These are phyloP conservation scores for Tortrix viridana DNA, from an alignment of 2,888 invertebrate genomes.

Conservation along the genomic window DNA sequence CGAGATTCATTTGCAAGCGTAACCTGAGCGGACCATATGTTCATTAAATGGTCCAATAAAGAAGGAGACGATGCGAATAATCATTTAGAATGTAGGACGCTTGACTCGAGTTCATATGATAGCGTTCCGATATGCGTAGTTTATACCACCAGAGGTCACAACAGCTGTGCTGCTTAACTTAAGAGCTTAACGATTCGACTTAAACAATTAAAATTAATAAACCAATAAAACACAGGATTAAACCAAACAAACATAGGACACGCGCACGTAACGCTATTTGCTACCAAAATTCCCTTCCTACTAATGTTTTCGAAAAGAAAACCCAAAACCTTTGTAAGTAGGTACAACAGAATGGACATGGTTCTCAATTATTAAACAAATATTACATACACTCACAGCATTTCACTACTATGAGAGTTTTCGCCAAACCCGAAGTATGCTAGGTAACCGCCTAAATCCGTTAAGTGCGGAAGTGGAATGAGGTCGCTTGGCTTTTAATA, in stretches of 20 bases:
- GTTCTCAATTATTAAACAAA: no score
- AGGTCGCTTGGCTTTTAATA: conserved; percentile 79
- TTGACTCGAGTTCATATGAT: no score
- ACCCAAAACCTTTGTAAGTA: no score
- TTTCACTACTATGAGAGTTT: conserved; percentile 22
- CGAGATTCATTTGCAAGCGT: conserved; percentile 44
- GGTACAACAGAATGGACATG: no score
- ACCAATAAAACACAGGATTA: no score
- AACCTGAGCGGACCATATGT: conserved; percentile 46
- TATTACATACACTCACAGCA: not conserved
- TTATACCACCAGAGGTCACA: no score
- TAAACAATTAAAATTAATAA: no score
- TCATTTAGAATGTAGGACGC: conserved; percentile 1
- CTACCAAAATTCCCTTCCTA: no score
- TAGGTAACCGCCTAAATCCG: conserved; percentile 67
- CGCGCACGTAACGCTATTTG: not conserved
- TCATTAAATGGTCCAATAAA: conserved; percentile 47
- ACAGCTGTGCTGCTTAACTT: no score
- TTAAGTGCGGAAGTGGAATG: conserved; percentile 73
- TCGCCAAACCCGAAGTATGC: conserved; percentile 45
- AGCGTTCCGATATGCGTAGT: no score
- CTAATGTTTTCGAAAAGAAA: no score
- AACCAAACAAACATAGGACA: not conserved
- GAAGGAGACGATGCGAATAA: conserved; percentile 25
- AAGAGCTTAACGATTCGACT: no score